Percentiles rank a stretch among this genome's conserved stretches.
These are phyloP conservation scores for Rutpela maculata DNA, from an alignment of 2,888 invertebrate genomes.

Conservation along the genomic window DNA sequence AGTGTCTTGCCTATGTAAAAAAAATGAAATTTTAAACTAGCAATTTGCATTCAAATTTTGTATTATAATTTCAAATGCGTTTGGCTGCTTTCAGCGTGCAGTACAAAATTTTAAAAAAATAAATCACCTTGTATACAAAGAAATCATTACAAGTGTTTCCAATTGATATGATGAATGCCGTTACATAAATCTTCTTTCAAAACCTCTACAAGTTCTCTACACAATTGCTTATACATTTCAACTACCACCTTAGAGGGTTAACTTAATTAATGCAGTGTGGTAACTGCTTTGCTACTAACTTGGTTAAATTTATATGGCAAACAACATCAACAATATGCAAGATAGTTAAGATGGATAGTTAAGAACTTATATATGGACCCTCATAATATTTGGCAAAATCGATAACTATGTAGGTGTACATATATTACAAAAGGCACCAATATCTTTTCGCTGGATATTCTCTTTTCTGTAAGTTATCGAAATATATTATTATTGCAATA, in stretches of 20 bases:
- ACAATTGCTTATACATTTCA: constrained; percentile 60
- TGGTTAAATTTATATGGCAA: constrained; percentile 60
- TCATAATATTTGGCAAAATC: constrained; percentile 32
- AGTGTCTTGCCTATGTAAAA: too few species aligned
- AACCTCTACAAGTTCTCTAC: constrained; percentile 44
- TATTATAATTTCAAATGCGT: too few species aligned
- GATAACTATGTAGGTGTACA: background rate
- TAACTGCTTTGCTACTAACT: constrained; percentile 61
- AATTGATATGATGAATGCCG: constrained; percentile 24
- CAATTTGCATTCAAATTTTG: too few species aligned
- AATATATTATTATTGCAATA: too few species aligned
- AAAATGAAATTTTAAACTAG: too few species aligned
- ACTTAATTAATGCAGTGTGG: constrained; percentile 63
- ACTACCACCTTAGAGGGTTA: constrained; percentile 60
- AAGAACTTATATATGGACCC: constrained; percentile 42
- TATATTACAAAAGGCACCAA: background rate
- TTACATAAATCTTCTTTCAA: constrained; percentile 31
- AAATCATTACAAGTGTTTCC: background rate
- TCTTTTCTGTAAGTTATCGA: too few species aligned
- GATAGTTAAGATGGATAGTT: constrained; percentile 52
- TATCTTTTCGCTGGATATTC: too few species aligned
- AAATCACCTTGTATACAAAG: background rate
- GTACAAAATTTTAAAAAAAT: background rate
- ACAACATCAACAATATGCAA: constrained; percentile 57
- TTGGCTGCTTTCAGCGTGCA: too few species aligned